Evolutionary conservation across 2,113 vertebrate genomes (phyloP).

Genomic region (Nicator chloris): DNA sequence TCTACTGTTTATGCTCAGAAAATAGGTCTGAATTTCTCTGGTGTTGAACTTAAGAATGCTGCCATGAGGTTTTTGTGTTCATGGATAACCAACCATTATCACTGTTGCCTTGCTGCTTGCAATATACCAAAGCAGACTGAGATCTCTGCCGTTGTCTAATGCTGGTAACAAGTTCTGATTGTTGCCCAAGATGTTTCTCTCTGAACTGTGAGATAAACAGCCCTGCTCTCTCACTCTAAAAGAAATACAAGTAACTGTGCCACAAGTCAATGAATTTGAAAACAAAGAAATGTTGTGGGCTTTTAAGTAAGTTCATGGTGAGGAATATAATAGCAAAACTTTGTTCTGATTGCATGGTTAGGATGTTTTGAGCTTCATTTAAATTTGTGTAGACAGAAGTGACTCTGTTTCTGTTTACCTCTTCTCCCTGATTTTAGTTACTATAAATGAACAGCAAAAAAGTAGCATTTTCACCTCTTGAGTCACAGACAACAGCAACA

Average conservation of each 20-base stretch:
- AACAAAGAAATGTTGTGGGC: background rate
- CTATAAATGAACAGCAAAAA: background rate
- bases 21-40: background rate
- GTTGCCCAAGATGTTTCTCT: background rate
- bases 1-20: background rate
- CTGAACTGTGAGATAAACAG: background rate
- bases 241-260: background rate
- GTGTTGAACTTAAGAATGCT: background rate
- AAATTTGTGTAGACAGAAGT: background rate
- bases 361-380: background rate
- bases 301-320: background rate
- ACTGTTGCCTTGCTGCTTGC: background rate
- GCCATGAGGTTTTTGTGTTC: background rate
- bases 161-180: background rate
- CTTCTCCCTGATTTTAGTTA: background rate
- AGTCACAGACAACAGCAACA: background rate
- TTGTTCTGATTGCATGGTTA: background rate
- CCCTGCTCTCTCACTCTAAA: background rate
- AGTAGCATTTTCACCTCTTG: background rate
- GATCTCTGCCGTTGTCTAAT: background rate
- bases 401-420: background rate
- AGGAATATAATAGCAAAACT: background rate
- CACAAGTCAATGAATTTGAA: background rate
- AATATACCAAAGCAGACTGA: background rate
- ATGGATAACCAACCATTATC: background rate